Evolutionary conservation across 1,140 invertebrate genomes (phyloP).

Genomic region (Pemphigus obesinymphae): DNA sequence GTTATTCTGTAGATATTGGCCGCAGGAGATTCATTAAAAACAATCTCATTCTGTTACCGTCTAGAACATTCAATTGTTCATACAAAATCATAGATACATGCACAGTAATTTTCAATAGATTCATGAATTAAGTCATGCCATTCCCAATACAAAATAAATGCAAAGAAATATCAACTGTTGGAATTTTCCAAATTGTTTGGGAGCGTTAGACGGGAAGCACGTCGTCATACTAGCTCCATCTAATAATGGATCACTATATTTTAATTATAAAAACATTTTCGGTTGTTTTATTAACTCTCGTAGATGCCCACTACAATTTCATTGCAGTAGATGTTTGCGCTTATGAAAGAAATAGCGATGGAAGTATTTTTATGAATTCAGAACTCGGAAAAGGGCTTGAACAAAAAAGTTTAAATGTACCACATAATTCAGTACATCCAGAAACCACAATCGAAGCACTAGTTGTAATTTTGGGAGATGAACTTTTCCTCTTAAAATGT

Average conservation of each 20-base stretch:
- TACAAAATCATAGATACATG: too few species aligned
- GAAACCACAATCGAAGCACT: background rate
- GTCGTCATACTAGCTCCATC: background rate
- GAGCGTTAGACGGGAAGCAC: background rate
- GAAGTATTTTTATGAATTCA: constrained; percentile 4
- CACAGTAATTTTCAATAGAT: too few species aligned
- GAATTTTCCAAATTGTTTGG: background rate
- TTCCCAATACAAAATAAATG: background rate
- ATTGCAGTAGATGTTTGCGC: constrained; percentile 52
- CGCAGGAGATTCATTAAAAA: too few species aligned
- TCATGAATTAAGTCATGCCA: background rate
- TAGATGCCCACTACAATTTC: constrained; percentile 54
- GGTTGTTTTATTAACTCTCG: too few species aligned
- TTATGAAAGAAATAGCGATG: constrained; percentile 51
- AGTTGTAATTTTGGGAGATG: too few species aligned
- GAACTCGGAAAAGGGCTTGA: background rate
- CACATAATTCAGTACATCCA: background rate
- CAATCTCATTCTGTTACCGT: too few species aligned
- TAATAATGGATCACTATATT: background rate
- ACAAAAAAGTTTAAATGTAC: background rate
- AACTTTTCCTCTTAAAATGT: too few species aligned
- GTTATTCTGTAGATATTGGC: too few species aligned
- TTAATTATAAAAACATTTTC: constrained; percentile 29
- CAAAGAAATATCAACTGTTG: background rate
- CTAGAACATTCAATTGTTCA: too few species aligned